Percentiles rank a stretch among this genome's conserved stretches.
phyloP scores from a whole-genome alignment of 2,113 vertebrate genomes.

The Benitochromis conjunctus region DNA sequence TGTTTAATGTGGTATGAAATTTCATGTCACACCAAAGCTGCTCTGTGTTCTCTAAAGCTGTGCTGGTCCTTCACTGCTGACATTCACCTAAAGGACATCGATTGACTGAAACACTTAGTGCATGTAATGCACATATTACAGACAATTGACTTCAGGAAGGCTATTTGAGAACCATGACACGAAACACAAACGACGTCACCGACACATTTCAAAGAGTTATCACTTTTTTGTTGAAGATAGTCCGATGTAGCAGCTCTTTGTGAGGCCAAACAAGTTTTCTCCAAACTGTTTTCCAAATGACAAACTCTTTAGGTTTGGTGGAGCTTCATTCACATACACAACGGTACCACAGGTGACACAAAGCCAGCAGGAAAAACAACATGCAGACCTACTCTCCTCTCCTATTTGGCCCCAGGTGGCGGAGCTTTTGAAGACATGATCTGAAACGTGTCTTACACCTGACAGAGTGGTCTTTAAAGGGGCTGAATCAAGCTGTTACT shows the following conservation, averaged over 20 bases:
- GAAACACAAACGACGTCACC: not conserved
- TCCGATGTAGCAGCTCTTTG: not conserved
- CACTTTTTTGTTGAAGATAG: not conserved
- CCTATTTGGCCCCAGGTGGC: conserved; percentile 33
- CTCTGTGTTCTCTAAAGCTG: conserved; percentile 1
- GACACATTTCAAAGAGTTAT: not conserved
- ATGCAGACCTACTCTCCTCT: not conserved
- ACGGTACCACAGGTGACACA: not conserved
- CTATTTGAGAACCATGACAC: not conserved
- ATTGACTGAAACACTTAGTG: not conserved
- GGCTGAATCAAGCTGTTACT: conserved; percentile 41
- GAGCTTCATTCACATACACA: not conserved
- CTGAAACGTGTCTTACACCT: conserved; percentile 20
- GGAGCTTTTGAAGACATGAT: conserved; percentile 22
- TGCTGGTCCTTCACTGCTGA: conserved; percentile 2
- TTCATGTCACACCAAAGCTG: conserved; percentile 37
- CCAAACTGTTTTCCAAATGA: not conserved
- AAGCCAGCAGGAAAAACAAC: not conserved
- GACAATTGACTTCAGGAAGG: not conserved
- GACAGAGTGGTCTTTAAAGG: conserved; percentile 32
- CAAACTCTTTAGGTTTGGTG: not conserved
- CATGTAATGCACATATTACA: conserved; percentile 16
- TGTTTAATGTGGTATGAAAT: conserved; percentile 61
- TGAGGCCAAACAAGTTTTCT: not conserved
- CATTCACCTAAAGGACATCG: conserved; percentile 3